Conservation (phyloP, 92 coral and sea anemone species). For the Phenganax subtilis region DNA sequence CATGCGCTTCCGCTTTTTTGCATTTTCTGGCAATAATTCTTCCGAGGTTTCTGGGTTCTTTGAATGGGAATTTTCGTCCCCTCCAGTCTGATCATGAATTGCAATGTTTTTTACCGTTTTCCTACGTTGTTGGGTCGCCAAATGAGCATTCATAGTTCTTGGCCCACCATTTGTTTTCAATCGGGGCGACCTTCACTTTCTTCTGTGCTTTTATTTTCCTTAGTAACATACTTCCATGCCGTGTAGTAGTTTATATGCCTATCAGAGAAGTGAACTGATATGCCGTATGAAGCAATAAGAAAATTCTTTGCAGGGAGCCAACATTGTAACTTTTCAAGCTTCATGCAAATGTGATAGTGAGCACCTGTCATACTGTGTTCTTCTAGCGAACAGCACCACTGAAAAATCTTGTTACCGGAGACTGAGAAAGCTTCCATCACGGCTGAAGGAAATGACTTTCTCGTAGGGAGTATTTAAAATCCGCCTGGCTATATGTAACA, state of each 20-base stretch:
- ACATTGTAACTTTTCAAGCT: conserved; percentile 21
- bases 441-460: conserved; percentile 27
- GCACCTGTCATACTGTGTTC: too few species aligned
- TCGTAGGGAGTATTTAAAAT: conserved; percentile 33
- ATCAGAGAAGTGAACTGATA: conserved; percentile 42
- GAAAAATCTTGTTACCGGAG: conserved; percentile 5
- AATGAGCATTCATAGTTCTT: conserved; percentile 33
- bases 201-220: conserved; percentile 15
- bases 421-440: conserved; percentile 42
- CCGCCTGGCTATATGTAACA: conserved; percentile 43
- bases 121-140: neutral
- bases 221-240: conserved; percentile 45
- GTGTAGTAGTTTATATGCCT: conserved; percentile 36
- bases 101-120: neutral
- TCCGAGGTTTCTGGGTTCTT: neutral
- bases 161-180: conserved; percentile 33
- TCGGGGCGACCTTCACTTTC: conserved; percentile 49
- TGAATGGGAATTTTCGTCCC: neutral
- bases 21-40: neutral
- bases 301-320: conserved; percentile 35
- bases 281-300: neutral
- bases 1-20: neutral
- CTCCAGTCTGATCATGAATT: neutral
- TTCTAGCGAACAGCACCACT: conserved; percentile 31
- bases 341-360: too few species aligned